Evolutionary conservation across 2,888 invertebrate genomes (phyloP).

Genomic region (Andricus quercusramuli): DNA sequence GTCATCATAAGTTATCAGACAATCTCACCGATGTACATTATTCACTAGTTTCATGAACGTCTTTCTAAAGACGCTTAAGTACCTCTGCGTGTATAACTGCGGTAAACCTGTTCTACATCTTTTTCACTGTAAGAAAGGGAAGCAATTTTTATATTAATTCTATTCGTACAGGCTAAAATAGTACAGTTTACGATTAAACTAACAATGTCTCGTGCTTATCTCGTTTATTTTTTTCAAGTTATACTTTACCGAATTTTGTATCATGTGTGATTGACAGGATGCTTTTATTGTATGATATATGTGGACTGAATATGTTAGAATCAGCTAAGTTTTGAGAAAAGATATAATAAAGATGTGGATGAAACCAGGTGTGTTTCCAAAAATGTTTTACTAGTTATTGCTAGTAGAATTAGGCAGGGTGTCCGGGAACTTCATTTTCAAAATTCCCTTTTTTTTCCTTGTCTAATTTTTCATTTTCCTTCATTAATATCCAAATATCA

Average conservation of each 20-base stretch:
- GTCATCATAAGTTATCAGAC: neutral
- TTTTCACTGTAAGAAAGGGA: too few relatives aligned
- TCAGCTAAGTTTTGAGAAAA: neutral
- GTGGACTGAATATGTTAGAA: conserved; percentile 1
- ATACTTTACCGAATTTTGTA: neutral
- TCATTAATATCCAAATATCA: too few relatives aligned
- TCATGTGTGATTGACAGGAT: neutral
- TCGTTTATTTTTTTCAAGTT: neutral
- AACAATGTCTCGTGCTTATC: neutral
- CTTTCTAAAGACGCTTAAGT: neutral
- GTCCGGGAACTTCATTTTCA: too few relatives aligned
- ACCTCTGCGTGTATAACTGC: too few relatives aligned
- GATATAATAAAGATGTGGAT: neutral
- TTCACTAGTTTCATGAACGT: neutral
- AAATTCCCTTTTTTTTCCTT: too few relatives aligned
- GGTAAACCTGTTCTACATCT: too few relatives aligned
- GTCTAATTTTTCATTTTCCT: too few relatives aligned
- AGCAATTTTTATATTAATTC: neutral
- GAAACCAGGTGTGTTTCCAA: neutral
- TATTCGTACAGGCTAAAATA: neutral
- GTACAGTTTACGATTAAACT: too few relatives aligned
- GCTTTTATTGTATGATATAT: conserved; percentile 7
- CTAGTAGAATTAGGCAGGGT: too few relatives aligned
- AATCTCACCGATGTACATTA: conserved; percentile 1
- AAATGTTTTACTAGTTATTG: too few relatives aligned